phyloP scores from a whole-genome alignment of 2,888 invertebrate species.

The Automeris io region DNA sequence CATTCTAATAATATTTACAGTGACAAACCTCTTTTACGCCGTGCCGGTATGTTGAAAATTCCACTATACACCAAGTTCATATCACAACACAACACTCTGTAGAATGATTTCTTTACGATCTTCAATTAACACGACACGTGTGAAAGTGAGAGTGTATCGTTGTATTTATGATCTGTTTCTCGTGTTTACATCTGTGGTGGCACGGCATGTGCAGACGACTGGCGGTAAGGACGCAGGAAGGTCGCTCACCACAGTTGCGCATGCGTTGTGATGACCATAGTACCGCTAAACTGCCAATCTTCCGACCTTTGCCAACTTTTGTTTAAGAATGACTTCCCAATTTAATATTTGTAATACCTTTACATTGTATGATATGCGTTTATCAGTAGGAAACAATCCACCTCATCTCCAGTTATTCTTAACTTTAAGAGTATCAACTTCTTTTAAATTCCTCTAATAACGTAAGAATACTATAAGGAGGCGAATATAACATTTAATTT shows the following conservation, averaged over 20 bases:
- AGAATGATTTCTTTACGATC: conserved; percentile 12
- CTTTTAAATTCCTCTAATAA: no score
- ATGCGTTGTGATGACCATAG: conserved; percentile 47
- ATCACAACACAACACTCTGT: conserved; percentile 41
- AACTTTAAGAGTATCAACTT: no score
- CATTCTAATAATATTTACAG: not conserved
- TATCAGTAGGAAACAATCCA: no score
- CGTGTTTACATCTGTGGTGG: conserved; percentile 57
- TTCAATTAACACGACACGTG: conserved; percentile 22
- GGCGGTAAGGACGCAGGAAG: conserved; percentile 63
- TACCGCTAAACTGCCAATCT: conserved; percentile 39
- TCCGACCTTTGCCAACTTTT: conserved; percentile 34
- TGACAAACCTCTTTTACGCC: conserved; percentile 8
- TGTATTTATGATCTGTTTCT: conserved; percentile 23
- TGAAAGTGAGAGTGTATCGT: conserved; percentile 46
- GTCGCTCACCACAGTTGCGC: conserved; percentile 53
- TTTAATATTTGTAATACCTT: no score
- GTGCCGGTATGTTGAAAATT: not conserved
- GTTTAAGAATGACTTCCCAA: not conserved
- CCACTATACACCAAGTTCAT: conserved; percentile 20
- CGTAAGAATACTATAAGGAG: no score
- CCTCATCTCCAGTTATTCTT: no score
- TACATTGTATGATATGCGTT: no score
- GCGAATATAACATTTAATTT: no score
- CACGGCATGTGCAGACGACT: conserved; percentile 63